A percentile compares a stretch with the other conserved stretches of the same genome.
Evolutionary conservation across 2,888 invertebrate species (phyloP).

Genomic region (Drosophila formosana): DNA sequence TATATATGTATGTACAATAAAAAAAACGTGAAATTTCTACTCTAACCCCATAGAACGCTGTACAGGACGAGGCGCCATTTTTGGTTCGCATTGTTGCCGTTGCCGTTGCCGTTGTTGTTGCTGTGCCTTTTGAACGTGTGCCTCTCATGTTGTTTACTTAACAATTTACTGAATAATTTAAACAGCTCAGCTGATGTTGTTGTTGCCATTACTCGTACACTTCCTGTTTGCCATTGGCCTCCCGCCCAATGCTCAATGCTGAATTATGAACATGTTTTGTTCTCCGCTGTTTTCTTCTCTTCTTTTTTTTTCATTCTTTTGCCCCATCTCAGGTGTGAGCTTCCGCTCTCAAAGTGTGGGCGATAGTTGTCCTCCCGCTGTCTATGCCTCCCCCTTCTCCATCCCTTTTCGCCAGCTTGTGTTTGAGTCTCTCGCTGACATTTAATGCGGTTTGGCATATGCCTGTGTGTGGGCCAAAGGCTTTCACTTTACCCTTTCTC

Average conservation of each 20-base stretch:
- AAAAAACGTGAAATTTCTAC: slow-evolving; percentile 36
- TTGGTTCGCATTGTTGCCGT: slow-evolving; percentile 43
- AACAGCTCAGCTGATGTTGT: slow-evolving; percentile 40
- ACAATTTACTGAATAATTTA: slow-evolving; percentile 82
- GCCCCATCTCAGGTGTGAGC: slow-evolving; percentile 19
- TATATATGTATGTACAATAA: background rate
- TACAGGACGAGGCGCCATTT: slow-evolving; percentile 31
- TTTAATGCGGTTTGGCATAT: slow-evolving; percentile 59
- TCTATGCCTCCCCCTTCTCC: slow-evolving; percentile 1
- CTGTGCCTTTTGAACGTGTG: slow-evolving; percentile 65
- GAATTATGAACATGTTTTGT: slow-evolving; percentile 65
- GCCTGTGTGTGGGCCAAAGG: slow-evolving; percentile 17
- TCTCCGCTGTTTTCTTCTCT: slow-evolving; percentile 15
- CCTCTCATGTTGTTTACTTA: slow-evolving; percentile 77
- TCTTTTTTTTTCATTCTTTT: slow-evolving; percentile 9
- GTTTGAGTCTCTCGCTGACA: slow-evolving; percentile 41
- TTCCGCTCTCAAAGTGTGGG: slow-evolving; percentile 21
- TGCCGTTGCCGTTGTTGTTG: slow-evolving; percentile 39
- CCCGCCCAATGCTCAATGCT: slow-evolving; percentile 30
- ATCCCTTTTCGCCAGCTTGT: too few relatives aligned
- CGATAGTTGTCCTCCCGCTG: slow-evolving; percentile 59
- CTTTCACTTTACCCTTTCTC: slow-evolving; percentile 23
- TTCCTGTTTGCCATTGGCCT: slow-evolving; percentile 50
- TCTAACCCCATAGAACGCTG: slow-evolving; percentile 28
- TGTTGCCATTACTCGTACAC: slow-evolving; percentile 43